Conservation (phyloP, 2,797 vertebrate genomes). For the Rhinella marina region DNA sequence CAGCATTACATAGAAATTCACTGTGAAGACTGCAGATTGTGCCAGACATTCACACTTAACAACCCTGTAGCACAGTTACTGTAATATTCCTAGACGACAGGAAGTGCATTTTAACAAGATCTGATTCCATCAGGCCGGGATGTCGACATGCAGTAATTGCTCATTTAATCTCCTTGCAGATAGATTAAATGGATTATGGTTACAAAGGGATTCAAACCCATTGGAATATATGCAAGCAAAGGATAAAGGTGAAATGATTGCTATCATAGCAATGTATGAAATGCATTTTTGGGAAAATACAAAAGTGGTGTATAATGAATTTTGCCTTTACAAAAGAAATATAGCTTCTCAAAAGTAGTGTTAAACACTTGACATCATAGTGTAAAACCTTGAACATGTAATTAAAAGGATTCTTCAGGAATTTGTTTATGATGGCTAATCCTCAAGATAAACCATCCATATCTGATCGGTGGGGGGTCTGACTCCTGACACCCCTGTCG, state of each 20-base stretch:
- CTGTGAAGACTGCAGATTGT: neutral
- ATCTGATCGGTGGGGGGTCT: too few relatives aligned
- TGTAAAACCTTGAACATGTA: too few relatives aligned
- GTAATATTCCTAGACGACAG: conserved; percentile 10
- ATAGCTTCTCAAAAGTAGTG: too few relatives aligned
- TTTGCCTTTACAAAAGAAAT: too few relatives aligned
- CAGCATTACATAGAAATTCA: neutral
- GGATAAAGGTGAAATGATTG: neutral
- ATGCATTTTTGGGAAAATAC: neutral
- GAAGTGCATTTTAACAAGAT: conserved; percentile 26
- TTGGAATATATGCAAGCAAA: neutral
- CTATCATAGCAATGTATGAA: neutral
- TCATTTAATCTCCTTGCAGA: conserved; percentile 26
- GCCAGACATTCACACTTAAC: neutral
- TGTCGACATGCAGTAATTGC: conserved; percentile 24
- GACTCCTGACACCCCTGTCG: too few relatives aligned
- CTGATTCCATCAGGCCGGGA: conserved; percentile 7
- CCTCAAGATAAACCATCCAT: too few relatives aligned
- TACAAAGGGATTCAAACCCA: conserved; percentile 10
- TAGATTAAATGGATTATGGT: conserved; percentile 28
- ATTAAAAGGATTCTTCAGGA: too few relatives aligned
- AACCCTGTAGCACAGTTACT: neutral
- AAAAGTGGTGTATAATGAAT: neutral
- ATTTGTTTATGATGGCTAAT: too few relatives aligned
- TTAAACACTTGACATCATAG: too few relatives aligned